These are phyloP conservation scores for Pandion haliaetus DNA, from an alignment of 2,113 vertebrate genomes.

Conservation along the genomic window DNA sequence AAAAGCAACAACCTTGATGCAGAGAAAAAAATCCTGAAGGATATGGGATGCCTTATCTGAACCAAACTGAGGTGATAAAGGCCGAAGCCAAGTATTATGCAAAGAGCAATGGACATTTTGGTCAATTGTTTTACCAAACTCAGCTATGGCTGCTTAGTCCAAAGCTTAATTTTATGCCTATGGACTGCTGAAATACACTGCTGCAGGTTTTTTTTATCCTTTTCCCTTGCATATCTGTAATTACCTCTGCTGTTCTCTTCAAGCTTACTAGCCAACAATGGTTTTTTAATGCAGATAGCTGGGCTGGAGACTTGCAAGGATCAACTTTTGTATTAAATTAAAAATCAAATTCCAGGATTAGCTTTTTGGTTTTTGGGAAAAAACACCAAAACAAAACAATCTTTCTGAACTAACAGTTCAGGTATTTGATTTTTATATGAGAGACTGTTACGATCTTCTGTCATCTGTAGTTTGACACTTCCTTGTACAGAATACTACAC, in stretches of 20 bases:
- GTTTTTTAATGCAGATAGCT: neutral
- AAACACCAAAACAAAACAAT: neutral
- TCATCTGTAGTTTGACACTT: neutral
- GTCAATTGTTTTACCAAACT: too few species aligned
- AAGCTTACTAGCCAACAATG: neutral
- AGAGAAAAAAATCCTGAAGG: too few species aligned
- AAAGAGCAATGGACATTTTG: too few species aligned
- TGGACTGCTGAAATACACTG: too few species aligned
- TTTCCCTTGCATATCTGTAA: neutral
- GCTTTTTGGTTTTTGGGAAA: neutral
- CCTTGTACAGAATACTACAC: neutral
- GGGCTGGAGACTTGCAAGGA: neutral
- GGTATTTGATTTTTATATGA: neutral
- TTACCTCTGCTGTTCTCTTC: neutral
- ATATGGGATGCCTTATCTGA: too few species aligned
- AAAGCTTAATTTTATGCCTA: too few species aligned
- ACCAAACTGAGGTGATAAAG: too few species aligned
- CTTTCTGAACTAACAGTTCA: neutral
- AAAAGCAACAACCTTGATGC: too few species aligned
- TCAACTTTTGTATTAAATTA: neutral
- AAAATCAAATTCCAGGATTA: neutral
- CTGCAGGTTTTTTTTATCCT: too few species aligned
- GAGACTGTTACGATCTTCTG: neutral
- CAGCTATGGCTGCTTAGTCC: too few species aligned
- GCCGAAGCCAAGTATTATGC: too few species aligned